Evolutionary conservation across 1,140 invertebrate species (phyloP), one percentile per base, ranked within the genome.

Genomic region (Papilio xuthus): DNA sequence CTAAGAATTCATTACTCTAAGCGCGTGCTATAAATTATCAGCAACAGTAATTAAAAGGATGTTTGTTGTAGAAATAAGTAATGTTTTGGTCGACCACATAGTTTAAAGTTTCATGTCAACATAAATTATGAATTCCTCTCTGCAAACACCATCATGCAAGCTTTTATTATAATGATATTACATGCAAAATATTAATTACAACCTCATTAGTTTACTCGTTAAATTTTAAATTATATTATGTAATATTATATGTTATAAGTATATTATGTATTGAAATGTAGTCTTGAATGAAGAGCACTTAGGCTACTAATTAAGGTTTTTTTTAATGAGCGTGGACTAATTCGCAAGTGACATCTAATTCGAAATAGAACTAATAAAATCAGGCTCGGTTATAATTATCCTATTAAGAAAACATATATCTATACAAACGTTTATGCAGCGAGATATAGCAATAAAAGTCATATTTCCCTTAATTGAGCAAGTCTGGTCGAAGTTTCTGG

Each of bases 11-110:
- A 67, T 67, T 67, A 67, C 26, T 15, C 26, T 28, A 26, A 60
- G 23, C 13, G 13, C 23, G 12, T 7, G 6, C 60, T 37, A 67
- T 67, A 67, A 67, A 28, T 67, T 28, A 67, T 56, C 13, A 67
- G 26, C 26, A 28, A 67, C 13, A 67, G 13, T 67, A 67, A 67
- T 67, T 67, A 67, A 32, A 67, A 67, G 60, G 60, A 67, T 67
- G 2, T n/a, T 9, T 60, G 23, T 23, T 60, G 56, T 13, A 4
- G 26, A 26, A 15, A 26, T 32, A 37, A 37, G 32, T 37, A 28
- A 67, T 13, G 60, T 28, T 28, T 67, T 28, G 60, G 60, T 60
- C 56, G 56, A 60, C 26, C 23, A 23, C 26, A 23, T 28, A 67
- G 60, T 67, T 28, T 67, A 28, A 67, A 67, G 26, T 67, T 67